These are phyloP conservation scores for Dermatemys mawii DNA, from an alignment of 2,113 vertebrate species.

Conservation along the genomic window DNA sequence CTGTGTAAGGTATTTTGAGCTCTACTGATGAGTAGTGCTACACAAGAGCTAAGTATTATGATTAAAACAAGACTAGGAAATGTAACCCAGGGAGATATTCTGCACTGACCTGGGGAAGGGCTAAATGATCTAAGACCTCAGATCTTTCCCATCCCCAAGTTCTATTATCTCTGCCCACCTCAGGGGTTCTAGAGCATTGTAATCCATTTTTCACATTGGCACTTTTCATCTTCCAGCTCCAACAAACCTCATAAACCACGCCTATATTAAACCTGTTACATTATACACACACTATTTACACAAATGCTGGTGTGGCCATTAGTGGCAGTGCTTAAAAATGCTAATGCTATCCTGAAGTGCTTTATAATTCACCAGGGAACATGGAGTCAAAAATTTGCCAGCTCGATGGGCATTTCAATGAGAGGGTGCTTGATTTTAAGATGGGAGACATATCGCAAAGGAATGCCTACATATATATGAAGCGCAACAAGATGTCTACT, in stretches of 20 bases:
- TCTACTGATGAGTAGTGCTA: not conserved
- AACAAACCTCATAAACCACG: not conserved
- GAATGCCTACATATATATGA: fast-evolving
- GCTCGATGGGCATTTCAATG: not conserved
- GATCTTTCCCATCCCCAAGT: not conserved
- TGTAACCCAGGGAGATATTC: not conserved
- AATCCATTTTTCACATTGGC: not conserved
- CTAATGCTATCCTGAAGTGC: fast-evolving
- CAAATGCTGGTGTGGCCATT: not conserved
- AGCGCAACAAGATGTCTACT: not conserved
- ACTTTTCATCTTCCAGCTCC: not conserved
- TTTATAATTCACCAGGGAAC: not conserved
- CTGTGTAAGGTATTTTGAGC: not conserved
- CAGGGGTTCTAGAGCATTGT: not conserved
- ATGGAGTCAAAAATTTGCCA: not conserved
- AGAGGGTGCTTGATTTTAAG: not conserved
- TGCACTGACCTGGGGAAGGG: not conserved
- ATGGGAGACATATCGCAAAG: not conserved
- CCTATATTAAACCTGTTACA: not conserved
- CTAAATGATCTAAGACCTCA: not conserved
- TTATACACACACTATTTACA: fast-evolving
- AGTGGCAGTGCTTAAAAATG: not conserved
- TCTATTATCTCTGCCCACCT: not conserved
- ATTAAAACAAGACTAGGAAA: not conserved
- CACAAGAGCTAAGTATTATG: not conserved